Percentiles rank a stretch among this genome's conserved stretches.
Evolutionary conservation across 2,113 vertebrate genomes (phyloP).

Genomic region (Menidia beryllina): DNA sequence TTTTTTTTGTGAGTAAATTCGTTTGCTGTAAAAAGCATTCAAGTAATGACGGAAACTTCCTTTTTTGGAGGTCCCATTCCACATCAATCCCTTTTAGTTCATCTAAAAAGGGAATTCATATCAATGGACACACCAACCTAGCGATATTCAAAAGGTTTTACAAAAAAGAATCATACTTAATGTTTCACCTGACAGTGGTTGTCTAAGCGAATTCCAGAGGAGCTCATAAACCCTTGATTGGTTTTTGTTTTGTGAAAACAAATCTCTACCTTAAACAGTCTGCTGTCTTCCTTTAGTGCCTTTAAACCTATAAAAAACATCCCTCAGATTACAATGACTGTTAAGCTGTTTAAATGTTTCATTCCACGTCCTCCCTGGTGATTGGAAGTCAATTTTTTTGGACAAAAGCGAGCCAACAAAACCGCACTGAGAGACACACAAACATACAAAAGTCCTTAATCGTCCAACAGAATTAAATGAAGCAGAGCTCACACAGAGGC

Average conservation of each 20-base stretch:
- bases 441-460: not conserved
- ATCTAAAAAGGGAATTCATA: not conserved
- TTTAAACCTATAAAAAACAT: not conserved
- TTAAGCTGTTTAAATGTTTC: too few relatives aligned
- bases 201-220: not conserved
- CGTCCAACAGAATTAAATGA: not conserved
- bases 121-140: not conserved
- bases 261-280: not conserved
- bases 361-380: slow-evolving; percentile 1
- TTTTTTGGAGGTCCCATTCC: not conserved
- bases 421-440: too few relatives aligned
- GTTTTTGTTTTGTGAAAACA: not conserved
- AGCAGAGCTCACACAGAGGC: slow-evolving; percentile 10
- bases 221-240: not conserved
- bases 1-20: not conserved
- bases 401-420: too few relatives aligned
- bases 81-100: not conserved
- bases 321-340: not conserved
- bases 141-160: too few relatives aligned
- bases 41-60: too few relatives aligned
- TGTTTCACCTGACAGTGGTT: not conserved
- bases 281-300: not conserved
- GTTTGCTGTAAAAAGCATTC: too few relatives aligned
- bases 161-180: not conserved
- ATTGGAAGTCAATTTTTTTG: too few relatives aligned